Conservation (phyloP, 1,140 invertebrate genomes). For the Drosophila mojavensis region DNA sequence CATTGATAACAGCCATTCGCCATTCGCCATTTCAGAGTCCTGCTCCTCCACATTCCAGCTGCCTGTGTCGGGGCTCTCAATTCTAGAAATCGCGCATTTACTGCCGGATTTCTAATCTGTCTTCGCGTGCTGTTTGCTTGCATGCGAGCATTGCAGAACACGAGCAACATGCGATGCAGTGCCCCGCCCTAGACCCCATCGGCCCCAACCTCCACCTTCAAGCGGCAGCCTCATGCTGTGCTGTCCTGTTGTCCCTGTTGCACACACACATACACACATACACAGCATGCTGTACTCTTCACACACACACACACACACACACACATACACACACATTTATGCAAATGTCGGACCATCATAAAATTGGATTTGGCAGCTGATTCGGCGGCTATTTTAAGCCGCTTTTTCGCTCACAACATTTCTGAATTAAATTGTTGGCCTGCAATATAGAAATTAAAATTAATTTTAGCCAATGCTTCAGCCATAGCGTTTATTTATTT, state of each 20-base stretch:
- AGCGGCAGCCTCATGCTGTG: slow-evolving; percentile 66
- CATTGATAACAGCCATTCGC: slow-evolving; percentile 64
- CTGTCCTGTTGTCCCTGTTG: slow-evolving; percentile 37
- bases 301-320: slow-evolving; percentile 33
- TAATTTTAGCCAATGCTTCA: slow-evolving; percentile 56
- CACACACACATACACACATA: slow-evolving; percentile 1
- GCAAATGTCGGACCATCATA: slow-evolving; percentile 76
- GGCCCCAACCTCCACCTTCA: slow-evolving; percentile 2
- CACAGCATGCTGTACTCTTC: slow-evolving; percentile 20
- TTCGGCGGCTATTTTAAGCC: slow-evolving; percentile 64
- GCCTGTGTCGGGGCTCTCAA: background rate
- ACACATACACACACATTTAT: slow-evolving; percentile 59
- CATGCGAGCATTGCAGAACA: slow-evolving; percentile 75
- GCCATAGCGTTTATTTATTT: slow-evolving; percentile 61
- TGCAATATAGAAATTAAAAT: slow-evolving; percentile 63
- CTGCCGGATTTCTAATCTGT: slow-evolving; percentile 74
- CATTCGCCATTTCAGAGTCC: background rate
- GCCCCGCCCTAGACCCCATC: slow-evolving; percentile 12
- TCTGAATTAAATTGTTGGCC: slow-evolving; percentile 53
- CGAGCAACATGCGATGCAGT: slow-evolving; percentile 72
- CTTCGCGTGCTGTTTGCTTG: slow-evolving; percentile 78
- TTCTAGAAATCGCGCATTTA: slow-evolving; percentile 36
- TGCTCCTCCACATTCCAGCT: background rate
- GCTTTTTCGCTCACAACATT: slow-evolving; percentile 38
- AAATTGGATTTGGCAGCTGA: slow-evolving; percentile 81